phyloP scores from a whole-genome alignment of 2,113 vertebrate species.

The Tragelaphus imberbis region DNA sequence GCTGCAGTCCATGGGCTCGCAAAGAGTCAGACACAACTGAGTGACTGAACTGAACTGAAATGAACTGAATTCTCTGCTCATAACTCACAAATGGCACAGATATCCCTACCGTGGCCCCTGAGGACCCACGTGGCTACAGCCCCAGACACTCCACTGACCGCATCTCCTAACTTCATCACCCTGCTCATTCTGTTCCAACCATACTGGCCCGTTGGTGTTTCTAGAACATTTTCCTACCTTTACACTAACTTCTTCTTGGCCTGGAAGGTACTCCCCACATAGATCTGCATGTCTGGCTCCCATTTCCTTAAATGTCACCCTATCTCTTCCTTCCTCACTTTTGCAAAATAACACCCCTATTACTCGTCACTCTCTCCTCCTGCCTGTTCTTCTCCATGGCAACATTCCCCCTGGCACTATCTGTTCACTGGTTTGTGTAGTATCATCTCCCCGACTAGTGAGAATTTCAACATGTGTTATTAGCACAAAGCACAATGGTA shows the following conservation, averaged over 20 bases:
- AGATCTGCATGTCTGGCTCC: not conserved
- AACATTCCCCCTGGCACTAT: not conserved
- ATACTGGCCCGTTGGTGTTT: fast-evolving
- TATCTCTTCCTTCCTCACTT: not conserved
- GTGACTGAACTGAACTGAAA: not conserved
- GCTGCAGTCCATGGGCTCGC: not conserved
- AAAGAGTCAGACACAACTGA: not conserved
- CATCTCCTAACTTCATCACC: not conserved
- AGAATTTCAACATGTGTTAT: not conserved
- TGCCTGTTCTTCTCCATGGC: not conserved
- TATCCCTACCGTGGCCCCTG: not conserved
- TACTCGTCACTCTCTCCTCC: not conserved
- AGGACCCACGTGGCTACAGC: not conserved
- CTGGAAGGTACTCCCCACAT: not conserved
- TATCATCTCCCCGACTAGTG: not conserved
- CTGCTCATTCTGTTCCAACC: not conserved
- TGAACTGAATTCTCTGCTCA: not conserved
- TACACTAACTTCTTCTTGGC: not conserved
- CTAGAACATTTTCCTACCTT: not conserved
- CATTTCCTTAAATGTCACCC: not conserved
- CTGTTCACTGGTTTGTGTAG: not conserved
- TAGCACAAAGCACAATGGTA: not conserved
- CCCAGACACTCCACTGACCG: not conserved
- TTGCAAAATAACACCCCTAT: not conserved
- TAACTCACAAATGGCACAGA: not conserved